Evolutionary conservation across 1,140 invertebrate genomes (phyloP), one percentile per base, ranked within the genome.

Genomic region (Wasmannia auropunctata): DNA sequence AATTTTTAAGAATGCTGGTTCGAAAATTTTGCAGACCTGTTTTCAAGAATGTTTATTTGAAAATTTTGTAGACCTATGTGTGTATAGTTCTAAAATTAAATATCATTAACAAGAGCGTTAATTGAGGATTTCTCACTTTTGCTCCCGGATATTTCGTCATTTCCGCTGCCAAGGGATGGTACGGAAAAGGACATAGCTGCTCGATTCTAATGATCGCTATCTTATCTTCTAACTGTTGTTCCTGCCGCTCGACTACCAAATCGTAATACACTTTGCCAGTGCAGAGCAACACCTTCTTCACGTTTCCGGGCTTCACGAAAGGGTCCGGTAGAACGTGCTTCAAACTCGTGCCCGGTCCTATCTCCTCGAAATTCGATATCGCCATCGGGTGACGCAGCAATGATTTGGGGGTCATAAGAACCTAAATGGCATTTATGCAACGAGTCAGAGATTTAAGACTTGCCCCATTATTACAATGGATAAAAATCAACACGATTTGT

Each of bases 231-330:
- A 98, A 90, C 60, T 97, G 96, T 87, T 95, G 96, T 86, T 97
- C 96, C 80, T 96, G 96, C 14, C 98, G 94, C 69, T 97, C 96
- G 58, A 97, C 96, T 11, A 96, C 91, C 54, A 99, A 94, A 63
- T 98, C 98, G 93, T 98, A 98, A 91, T 97, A 98, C 2, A 99
- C 96, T 94, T 98, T 98, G 8, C 98, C 98, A 11, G 96, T 96
- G 92, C 98, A 98, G 92, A 98, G 97, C 4, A 98, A 93, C 0
- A 98, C 86, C 93, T 97, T 97, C 91, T 97, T 96, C 1, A 98
- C 97, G 19, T 92, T 91, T 0, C 95, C 92, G 0, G 96, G 95
- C 19, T 97, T 96, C 1, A 96, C 96, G 0, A 96, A 96, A 6
- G 75, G 86, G 65, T 98, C 97, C 16, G 96, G 95, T 74, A 97